These are phyloP conservation scores for Neopelma chrysocephalum DNA, from an alignment of 2,797 vertebrate genomes.

Conservation along the genomic window DNA sequence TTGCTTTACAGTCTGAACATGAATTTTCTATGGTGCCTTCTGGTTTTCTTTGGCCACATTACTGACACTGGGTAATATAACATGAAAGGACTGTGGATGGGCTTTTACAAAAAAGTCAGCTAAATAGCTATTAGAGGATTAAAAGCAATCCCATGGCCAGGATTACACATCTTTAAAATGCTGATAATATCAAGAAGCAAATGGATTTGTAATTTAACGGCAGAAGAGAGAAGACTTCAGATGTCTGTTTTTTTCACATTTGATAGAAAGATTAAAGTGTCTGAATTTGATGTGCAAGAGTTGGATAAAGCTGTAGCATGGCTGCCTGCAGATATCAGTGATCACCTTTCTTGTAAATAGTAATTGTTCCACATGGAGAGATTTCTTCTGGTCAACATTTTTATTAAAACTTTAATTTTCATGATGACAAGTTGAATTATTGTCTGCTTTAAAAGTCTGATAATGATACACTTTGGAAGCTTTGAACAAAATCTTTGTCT, in stretches of 20 bases:
- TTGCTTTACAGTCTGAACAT: slow-evolving; percentile 22
- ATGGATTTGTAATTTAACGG: slow-evolving; percentile 58
- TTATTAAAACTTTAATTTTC: slow-evolving; percentile 47
- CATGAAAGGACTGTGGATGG: slow-evolving; percentile 58
- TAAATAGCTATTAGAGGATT: slow-evolving; percentile 58
- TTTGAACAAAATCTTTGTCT: slow-evolving; percentile 57
- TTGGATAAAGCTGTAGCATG: neutral
- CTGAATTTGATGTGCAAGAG: neutral
- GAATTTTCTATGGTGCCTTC: slow-evolving; percentile 5
- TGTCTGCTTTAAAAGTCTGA: slow-evolving; percentile 36
- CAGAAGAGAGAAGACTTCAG: slow-evolving; percentile 1
- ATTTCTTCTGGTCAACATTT: slow-evolving; percentile 2
- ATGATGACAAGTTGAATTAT: neutral
- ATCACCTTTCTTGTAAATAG: neutral
- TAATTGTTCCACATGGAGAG: neutral
- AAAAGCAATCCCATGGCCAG: slow-evolving; percentile 49
- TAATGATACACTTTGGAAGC: slow-evolving; percentile 10
- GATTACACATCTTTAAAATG: slow-evolving; percentile 47
- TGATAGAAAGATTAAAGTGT: slow-evolving; percentile 46
- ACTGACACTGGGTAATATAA: slow-evolving; percentile 55
- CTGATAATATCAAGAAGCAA: slow-evolving; percentile 61
- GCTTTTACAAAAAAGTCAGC: slow-evolving; percentile 48
- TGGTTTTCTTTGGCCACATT: slow-evolving; percentile 44
- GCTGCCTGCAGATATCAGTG: neutral
- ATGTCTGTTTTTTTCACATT: neutral